Percentiles rank a stretch among this genome's conserved stretches.
phyloP scores from a whole-genome alignment of 2,888 invertebrate genomes.

The Drosophila robusta region DNA sequence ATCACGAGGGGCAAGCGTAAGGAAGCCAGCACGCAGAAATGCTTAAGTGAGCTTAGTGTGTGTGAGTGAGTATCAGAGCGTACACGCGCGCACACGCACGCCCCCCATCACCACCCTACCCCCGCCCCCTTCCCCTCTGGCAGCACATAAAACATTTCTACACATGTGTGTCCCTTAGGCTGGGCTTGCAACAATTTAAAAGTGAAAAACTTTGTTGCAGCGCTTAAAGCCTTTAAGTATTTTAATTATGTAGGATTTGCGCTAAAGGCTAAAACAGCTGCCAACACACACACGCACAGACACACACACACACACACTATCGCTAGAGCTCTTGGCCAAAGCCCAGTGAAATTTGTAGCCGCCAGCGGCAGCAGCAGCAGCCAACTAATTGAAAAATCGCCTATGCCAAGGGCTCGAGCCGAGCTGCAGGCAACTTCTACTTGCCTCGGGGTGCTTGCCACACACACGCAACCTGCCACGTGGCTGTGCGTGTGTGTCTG shows the following conservation, averaged over 20 bases:
- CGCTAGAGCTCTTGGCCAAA: constrained; percentile 37
- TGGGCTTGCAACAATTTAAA: constrained; percentile 66
- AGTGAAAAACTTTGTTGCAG: constrained; percentile 69
- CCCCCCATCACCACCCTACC: no score
- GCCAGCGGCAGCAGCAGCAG: constrained; percentile 42
- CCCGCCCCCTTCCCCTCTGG: not conserved
- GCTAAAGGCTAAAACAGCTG: constrained; percentile 48
- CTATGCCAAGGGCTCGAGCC: constrained; percentile 52
- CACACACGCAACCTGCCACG: constrained; percentile 19
- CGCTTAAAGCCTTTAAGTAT: constrained; percentile 78
- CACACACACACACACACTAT: not conserved
- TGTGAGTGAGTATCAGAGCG: constrained; percentile 33
- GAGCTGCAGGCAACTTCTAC: constrained; percentile 9
- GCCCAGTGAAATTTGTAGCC: constrained; percentile 62
- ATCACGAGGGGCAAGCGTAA: not conserved
- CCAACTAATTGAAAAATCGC: constrained; percentile 75
- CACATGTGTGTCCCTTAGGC: constrained; percentile 65
- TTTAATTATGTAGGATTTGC: constrained; percentile 77
- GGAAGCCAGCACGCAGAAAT: constrained; percentile 60
- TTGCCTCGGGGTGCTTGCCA: constrained; percentile 7
- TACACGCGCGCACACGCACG: constrained; percentile 1
- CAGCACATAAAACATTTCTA: constrained; percentile 48
- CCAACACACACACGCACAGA: not conserved
- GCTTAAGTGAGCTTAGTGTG: constrained; percentile 71
- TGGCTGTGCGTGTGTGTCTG: constrained; percentile 6